Evolutionary conservation across 2,888 invertebrate genomes (phyloP).

Genomic region (Standfussiana lucernea): DNA sequence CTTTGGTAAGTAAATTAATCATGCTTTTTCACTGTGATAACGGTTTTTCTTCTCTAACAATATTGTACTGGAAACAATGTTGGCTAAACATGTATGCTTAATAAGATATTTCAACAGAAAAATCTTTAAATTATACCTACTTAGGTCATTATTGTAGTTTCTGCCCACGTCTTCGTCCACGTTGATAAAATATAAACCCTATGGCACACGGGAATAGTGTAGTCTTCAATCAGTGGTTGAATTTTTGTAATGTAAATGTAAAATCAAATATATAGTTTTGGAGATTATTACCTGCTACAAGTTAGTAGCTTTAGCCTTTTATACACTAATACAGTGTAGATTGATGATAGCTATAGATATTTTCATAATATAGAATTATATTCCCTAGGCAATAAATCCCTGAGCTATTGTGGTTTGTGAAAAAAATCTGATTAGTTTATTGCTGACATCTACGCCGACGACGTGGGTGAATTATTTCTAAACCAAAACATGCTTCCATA

Average conservation of each 20-base stretch:
- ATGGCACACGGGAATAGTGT: background rate
- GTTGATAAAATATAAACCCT: background rate
- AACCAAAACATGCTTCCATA: constrained; percentile 18
- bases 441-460: background rate
- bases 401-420: background rate
- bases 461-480: background rate
- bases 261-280: background rate
- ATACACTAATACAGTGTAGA: background rate
- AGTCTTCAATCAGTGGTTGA: background rate
- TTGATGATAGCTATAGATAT: background rate
- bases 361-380: background rate
- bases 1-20: constrained; percentile 55
- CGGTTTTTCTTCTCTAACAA: constrained; percentile 14
- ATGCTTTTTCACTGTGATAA: constrained; percentile 39
- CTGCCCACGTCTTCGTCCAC: background rate
- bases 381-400: background rate
- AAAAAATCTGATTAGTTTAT: background rate
- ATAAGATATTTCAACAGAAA: constrained; percentile 17
- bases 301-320: background rate
- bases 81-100: background rate
- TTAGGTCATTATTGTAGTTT: background rate
- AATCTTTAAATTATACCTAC: background rate
- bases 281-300: background rate
- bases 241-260: too few species aligned
- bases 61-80: background rate